Conservation (phyloP, 2,888 invertebrate species). For the Argynnis bischoffii region DNA sequence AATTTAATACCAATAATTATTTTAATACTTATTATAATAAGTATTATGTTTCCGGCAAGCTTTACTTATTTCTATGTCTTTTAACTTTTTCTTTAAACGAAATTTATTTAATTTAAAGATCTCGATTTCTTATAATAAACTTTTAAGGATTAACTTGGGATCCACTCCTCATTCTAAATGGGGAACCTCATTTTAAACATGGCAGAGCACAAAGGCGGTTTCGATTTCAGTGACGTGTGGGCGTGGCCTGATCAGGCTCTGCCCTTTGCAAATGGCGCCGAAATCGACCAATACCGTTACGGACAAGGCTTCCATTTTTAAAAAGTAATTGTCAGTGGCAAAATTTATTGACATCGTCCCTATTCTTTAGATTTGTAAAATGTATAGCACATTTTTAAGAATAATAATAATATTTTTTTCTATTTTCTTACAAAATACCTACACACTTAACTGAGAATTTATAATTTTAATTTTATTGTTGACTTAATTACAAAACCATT, state of each 20-base stretch:
- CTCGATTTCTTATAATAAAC: constrained; percentile 29
- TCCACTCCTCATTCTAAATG: constrained; percentile 56
- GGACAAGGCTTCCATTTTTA: constrained; percentile 50
- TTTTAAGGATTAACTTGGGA: constrained; percentile 51
- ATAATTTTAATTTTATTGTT: no score
- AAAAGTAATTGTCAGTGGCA: constrained; percentile 32
- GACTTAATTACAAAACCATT: no score
- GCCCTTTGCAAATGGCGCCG: constrained; percentile 80
- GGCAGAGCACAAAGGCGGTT: constrained; percentile 62
- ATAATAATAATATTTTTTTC: not conserved
- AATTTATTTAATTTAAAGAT: no score
- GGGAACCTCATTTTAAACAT: constrained; percentile 57
- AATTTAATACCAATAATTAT: no score
- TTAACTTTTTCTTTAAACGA: no score
- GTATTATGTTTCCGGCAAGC: no score
- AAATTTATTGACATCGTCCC: constrained; percentile 23
- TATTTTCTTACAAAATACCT: not conserved
- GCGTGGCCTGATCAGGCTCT: constrained; percentile 61
- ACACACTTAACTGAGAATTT: no score
- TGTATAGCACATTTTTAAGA: not conserved
- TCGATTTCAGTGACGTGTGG: constrained; percentile 57
- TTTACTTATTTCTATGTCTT: no score
- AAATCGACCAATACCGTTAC: constrained; percentile 68
- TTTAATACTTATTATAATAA: no score
- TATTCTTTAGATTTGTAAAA: not conserved